Evolutionary conservation across 2,113 vertebrate species (phyloP).

Genomic region (Triplophysa rosa): DNA sequence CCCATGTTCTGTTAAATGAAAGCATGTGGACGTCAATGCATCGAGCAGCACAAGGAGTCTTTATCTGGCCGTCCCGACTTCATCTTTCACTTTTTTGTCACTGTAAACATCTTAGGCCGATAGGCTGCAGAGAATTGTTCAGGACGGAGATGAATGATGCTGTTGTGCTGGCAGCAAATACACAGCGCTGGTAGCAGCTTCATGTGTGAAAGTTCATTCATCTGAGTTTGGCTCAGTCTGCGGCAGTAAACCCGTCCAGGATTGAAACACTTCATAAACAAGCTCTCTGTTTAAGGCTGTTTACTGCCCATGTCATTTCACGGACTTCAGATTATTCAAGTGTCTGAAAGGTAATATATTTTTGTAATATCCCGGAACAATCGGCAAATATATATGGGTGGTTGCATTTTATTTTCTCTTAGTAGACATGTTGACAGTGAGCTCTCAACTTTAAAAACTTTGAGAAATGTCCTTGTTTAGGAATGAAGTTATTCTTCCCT

Average conservation of each 20-base stretch:
- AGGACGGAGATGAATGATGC: constrained; percentile 23
- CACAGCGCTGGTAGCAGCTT: constrained; percentile 16
- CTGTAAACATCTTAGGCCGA: constrained; percentile 26
- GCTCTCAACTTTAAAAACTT: too few relatives aligned
- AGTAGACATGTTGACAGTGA: too few relatives aligned
- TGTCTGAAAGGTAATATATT: too few relatives aligned
- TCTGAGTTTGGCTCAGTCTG: constrained; percentile 8
- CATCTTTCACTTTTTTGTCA: constrained; percentile 10
- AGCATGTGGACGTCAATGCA: constrained; percentile 35
- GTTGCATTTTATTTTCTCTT: too few relatives aligned
- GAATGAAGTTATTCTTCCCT: too few relatives aligned
- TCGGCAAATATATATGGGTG: too few relatives aligned
- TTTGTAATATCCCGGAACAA: too few relatives aligned
- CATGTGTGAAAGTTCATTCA: constrained; percentile 25
- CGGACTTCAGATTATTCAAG: too few relatives aligned
- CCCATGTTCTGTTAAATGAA: constrained; percentile 31
- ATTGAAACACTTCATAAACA: neutral
- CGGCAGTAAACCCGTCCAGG: neutral
- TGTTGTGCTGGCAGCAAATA: constrained; percentile 32
- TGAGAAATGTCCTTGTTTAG: too few relatives aligned
- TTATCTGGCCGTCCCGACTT: constrained; percentile 28
- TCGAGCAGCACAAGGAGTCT: constrained; percentile 34
- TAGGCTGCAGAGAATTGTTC: constrained; percentile 2
- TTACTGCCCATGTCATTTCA: too few relatives aligned
- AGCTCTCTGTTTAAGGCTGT: neutral